A percentile compares a stretch with the other conserved stretches of the same genome.
Evolutionary conservation across 2,888 invertebrate species (phyloP).

Genomic region (Diadromus collaris): DNA sequence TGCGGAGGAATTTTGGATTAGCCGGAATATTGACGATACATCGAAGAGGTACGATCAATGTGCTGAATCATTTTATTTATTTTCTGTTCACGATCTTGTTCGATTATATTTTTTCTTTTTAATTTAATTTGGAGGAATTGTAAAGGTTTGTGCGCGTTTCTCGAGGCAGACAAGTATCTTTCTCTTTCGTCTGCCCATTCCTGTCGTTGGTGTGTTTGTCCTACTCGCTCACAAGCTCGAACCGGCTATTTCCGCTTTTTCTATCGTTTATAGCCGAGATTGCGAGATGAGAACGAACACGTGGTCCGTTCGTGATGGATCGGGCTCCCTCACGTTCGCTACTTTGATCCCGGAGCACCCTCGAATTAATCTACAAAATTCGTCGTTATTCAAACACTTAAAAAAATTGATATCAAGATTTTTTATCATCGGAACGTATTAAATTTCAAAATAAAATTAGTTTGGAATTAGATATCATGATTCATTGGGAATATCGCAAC

Average conservation of each 20-base stretch:
- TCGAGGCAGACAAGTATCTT: slow-evolving; percentile 42
- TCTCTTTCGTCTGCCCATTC: background rate
- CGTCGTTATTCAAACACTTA: background rate
- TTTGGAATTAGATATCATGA: background rate
- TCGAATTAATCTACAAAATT: background rate
- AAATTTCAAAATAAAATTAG: background rate
- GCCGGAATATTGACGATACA: background rate
- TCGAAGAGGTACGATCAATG: background rate
- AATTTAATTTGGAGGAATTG: background rate
- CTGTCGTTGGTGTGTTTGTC: slow-evolving; percentile 20
- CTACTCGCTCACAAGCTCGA: slow-evolving; percentile 19
- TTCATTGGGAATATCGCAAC: background rate
- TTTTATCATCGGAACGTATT: background rate
- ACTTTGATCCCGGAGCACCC: background rate
- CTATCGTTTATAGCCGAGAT: slow-evolving; percentile 18
- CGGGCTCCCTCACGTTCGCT: background rate
- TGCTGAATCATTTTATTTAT: background rate
- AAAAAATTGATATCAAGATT: background rate
- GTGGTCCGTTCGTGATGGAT: slow-evolving; percentile 38
- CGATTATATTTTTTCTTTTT: background rate
- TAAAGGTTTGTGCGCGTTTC: slow-evolving; percentile 12
- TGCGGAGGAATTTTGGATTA: slow-evolving; percentile 21
- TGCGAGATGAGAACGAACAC: slow-evolving; percentile 46
- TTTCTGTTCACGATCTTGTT: background rate
- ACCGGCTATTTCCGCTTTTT: slow-evolving; percentile 14